These are phyloP conservation scores for Myxocyprinus asiaticus DNA, from an alignment of 2,113 vertebrate species.

Conservation along the genomic window DNA sequence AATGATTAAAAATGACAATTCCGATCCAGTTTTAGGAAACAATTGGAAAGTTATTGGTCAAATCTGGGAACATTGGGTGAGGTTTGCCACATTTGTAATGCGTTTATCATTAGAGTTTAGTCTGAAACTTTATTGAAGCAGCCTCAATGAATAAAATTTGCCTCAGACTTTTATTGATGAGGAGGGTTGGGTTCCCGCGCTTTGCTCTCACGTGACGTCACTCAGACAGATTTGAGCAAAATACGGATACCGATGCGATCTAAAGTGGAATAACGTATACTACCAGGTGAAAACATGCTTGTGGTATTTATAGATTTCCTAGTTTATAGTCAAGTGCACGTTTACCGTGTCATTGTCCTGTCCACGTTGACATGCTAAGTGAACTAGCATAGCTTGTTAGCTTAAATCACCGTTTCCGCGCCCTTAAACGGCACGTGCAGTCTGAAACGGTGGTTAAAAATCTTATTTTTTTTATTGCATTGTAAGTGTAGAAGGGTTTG, in stretches of 20 bases:
- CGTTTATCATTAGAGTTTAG: too few relatives aligned
- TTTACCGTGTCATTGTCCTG: not conserved
- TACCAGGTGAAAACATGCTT: conserved; percentile 16
- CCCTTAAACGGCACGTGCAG: not conserved
- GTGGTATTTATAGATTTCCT: too few relatives aligned
- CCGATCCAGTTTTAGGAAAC: too few relatives aligned
- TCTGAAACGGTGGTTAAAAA: too few relatives aligned
- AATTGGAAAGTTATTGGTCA: too few relatives aligned
- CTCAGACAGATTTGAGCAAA: conserved; percentile 55
- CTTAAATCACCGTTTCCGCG: not conserved
- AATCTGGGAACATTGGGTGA: too few relatives aligned
- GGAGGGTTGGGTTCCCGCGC: conserved; percentile 39
- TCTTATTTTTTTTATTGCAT: not conserved
- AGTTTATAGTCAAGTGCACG: too few relatives aligned
- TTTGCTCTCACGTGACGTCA: conserved; percentile 49
- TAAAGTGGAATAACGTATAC: conserved; percentile 38
- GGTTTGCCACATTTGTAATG: too few relatives aligned
- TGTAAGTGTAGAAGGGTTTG: not conserved
- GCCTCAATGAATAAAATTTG: not conserved
- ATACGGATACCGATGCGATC: conserved; percentile 45
- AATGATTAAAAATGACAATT: too few relatives aligned
- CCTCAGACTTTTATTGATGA: not conserved
- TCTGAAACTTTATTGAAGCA: too few relatives aligned
- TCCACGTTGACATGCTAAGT: conserved; percentile 22
- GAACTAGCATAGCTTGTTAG: too few relatives aligned